phyloP scores from a whole-genome alignment of 2,888 invertebrate genomes.

The Scaptomyza tumidula region DNA sequence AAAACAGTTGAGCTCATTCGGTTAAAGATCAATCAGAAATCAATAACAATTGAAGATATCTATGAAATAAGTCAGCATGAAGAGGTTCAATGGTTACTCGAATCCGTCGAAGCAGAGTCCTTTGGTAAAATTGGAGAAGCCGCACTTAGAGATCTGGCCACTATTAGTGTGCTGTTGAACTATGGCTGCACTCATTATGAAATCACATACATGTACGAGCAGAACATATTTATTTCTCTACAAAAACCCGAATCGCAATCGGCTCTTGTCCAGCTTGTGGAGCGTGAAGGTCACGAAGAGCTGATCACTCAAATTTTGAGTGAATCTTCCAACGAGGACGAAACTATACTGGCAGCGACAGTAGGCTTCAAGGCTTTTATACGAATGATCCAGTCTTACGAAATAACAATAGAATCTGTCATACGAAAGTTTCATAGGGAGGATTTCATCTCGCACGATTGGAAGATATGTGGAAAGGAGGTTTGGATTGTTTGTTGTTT shows the following conservation, averaged over 20 bases:
- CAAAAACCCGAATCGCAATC: constrained; percentile 93
- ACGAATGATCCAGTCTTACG: constrained; percentile 92
- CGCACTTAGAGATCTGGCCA: constrained; percentile 92
- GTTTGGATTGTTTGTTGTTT: constrained; percentile 75
- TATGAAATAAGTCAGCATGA: constrained; percentile 87
- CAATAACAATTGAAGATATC: constrained; percentile 85
- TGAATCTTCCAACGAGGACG: constrained; percentile 91
- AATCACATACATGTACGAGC: constrained; percentile 91
- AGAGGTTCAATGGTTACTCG: constrained; percentile 91
- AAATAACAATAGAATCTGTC: constrained; percentile 93
- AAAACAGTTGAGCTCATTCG: constrained; percentile 85
- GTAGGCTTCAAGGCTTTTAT: constrained; percentile 94
- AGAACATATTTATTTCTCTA: constrained; percentile 91
- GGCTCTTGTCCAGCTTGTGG: constrained; percentile 92
- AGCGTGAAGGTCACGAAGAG: constrained; percentile 92
- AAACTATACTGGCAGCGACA: constrained; percentile 90
- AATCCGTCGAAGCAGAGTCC: constrained; percentile 90
- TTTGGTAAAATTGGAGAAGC: constrained; percentile 91
- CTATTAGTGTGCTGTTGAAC: constrained; percentile 91
- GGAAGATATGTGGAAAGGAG: constrained; percentile 88
- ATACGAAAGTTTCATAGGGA: constrained; percentile 92
- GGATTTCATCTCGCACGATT: constrained; percentile 92
- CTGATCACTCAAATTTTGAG: constrained; percentile 92
- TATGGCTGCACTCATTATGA: constrained; percentile 91
- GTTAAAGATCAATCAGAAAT: constrained; percentile 82